These are phyloP conservation scores for Dicranocentrus wangi DNA, from an alignment of 2,888 invertebrate genomes.

Conservation along the genomic window DNA sequence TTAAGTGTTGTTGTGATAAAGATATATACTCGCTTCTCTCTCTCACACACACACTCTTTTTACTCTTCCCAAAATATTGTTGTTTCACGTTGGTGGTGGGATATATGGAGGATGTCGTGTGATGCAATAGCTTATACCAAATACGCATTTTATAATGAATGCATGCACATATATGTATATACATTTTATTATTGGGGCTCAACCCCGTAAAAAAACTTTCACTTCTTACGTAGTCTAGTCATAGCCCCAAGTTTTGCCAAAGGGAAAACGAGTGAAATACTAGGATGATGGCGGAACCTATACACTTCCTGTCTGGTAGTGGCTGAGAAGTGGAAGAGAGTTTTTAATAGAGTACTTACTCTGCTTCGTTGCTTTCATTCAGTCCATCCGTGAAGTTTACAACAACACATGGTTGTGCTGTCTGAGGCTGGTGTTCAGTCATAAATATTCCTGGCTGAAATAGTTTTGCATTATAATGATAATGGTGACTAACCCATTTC, in stretches of 20 bases:
- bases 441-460: conserved; percentile 7
- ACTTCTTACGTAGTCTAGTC: not conserved
- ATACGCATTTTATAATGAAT: too few relatives aligned
- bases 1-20: not conserved
- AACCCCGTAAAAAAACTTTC: not conserved
- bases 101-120: not conserved
- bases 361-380: not conserved
- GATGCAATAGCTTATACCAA: too few relatives aligned
- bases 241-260: not conserved
- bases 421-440: not conserved
- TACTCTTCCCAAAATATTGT: not conserved
- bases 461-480: conserved; percentile 5
- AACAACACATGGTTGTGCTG: not conserved
- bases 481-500: not conserved
- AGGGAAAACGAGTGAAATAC: too few relatives aligned
- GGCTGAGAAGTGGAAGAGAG: not conserved
- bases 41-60: conserved; percentile 1
- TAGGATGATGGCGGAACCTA: not conserved
- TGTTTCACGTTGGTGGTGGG: not conserved
- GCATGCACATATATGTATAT: too few relatives aligned
- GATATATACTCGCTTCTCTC: conserved; percentile 1
- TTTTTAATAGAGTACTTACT: conserved; percentile 16
- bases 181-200: too few relatives aligned
- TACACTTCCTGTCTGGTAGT: conserved; percentile 8
- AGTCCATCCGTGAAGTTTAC: not conserved